A percentile compares a stretch with the other conserved stretches of the same genome.
These are phyloP conservation scores for Pelusios castaneus DNA, from an alignment of 2,113 vertebrate species.

Conservation along the genomic window DNA sequence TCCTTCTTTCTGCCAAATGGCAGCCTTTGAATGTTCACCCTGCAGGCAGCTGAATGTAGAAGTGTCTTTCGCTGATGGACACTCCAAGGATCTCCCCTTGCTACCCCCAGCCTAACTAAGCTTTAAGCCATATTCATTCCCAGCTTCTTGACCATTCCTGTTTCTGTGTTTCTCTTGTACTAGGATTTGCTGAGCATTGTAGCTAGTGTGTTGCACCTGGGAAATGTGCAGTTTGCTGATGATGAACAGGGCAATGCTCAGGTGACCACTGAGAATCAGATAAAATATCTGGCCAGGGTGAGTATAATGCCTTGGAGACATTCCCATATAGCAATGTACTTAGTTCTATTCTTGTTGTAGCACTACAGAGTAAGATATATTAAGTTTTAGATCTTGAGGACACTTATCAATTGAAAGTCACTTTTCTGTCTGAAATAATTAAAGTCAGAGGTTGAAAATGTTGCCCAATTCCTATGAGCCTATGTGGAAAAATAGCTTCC, in stretches of 20 bases:
- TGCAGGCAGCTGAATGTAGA: neutral
- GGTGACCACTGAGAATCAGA: constrained; percentile 94
- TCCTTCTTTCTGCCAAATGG: neutral
- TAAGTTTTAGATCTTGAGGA: neutral
- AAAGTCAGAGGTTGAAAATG: neutral
- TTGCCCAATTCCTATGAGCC: neutral
- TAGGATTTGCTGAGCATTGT: constrained; percentile 95
- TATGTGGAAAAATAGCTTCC: neutral
- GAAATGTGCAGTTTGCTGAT: constrained; percentile 91
- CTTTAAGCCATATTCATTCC: neutral
- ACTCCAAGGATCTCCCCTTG: neutral
- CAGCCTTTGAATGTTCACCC: neutral
- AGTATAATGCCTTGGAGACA: constrained; percentile 12
- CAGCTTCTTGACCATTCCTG: neutral
- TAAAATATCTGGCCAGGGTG: constrained; percentile 95
- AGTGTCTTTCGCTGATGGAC: neutral
- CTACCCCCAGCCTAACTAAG: neutral
- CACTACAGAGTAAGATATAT: neutral
- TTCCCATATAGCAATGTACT: neutral
- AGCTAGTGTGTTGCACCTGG: constrained; percentile 94
- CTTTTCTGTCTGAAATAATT: neutral
- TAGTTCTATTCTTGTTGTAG: fast-evolving
- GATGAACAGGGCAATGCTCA: constrained; percentile 89
- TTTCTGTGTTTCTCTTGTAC: neutral
- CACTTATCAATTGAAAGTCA: neutral